phyloP scores from a whole-genome alignment of 2,888 invertebrate species.

The Stenotaenia linearis region DNA sequence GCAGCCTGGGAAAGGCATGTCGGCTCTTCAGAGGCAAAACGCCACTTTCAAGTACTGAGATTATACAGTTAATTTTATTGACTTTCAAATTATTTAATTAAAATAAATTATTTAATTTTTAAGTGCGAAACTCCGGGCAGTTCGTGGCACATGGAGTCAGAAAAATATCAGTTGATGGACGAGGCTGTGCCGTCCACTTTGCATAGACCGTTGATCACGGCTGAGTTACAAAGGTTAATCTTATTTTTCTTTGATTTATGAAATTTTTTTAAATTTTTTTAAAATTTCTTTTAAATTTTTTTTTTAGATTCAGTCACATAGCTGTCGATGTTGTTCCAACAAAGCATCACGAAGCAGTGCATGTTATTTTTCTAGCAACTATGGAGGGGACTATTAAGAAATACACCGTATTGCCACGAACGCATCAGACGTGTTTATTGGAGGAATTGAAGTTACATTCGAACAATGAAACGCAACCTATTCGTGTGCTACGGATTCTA shows the following conservation, averaged over 20 bases:
- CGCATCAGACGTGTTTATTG: conserved; percentile 70
- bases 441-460: conserved; percentile 72
- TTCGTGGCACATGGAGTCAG: conserved; percentile 44
- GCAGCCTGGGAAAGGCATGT: conserved; percentile 70
- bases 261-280: background rate
- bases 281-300: background rate
- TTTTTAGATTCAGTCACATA: conserved; percentile 51
- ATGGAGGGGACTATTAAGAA: conserved; percentile 70
- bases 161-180: conserved; percentile 79
- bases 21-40: conserved; percentile 49
- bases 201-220: conserved; percentile 62
- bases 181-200: conserved; percentile 71
- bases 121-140: conserved; percentile 39
- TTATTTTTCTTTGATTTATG: too few relatives aligned
- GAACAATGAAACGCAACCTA: conserved; percentile 53
- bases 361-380: conserved; percentile 76
- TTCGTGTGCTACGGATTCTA: conserved; percentile 68
- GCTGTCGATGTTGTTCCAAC: conserved; percentile 74
- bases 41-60: conserved; percentile 54
- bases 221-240: conserved; percentile 60
- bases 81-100: background rate
- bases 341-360: conserved; percentile 60
- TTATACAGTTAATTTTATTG: background rate
- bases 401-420: conserved; percentile 65
- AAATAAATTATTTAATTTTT: background rate